These are phyloP conservation scores for Poecile atricapillus DNA, from an alignment of 2,113 vertebrate genomes.

Conservation along the genomic window DNA sequence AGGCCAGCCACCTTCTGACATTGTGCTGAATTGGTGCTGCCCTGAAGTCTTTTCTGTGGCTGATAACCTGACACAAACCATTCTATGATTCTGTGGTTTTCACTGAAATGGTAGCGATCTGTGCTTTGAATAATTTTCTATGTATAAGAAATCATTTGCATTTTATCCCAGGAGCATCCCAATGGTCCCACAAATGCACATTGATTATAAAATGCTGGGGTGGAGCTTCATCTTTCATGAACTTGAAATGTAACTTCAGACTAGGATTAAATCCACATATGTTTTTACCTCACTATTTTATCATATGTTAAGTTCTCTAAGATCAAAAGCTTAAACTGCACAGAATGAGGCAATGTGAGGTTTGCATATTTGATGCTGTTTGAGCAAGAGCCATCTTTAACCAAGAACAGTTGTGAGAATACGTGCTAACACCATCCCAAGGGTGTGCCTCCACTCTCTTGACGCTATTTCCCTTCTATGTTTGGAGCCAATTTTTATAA, in stretches of 20 bases:
- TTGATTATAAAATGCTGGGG: not conserved
- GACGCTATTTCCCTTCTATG: not conserved
- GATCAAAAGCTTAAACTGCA: not conserved
- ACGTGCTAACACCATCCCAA: not conserved
- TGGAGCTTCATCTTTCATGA: not conserved
- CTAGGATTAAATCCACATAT: not conserved
- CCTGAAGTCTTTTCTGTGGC: not conserved
- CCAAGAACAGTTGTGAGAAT: constrained; percentile 9
- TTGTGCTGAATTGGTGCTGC: not conserved
- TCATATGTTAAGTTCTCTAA: not conserved
- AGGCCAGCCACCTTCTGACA: not conserved
- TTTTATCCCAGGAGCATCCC: not conserved
- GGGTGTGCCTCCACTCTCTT: not conserved
- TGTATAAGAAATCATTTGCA: not conserved
- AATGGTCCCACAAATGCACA: not conserved
- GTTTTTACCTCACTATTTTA: not conserved
- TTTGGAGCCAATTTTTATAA: not conserved
- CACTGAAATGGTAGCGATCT: not conserved
- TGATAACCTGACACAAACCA: not conserved
- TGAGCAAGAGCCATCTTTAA: constrained; percentile 11
- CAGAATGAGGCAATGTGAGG: not conserved
- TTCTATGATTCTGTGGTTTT: not conserved
- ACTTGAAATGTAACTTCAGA: not conserved
- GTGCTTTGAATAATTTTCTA: not conserved
- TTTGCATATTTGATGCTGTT: not conserved